A percentile compares a stretch with the other conserved stretches of the same genome.
Evolutionary conservation across 2,888 invertebrate genomes (phyloP).

Genomic region (Stomorhina lunata): DNA sequence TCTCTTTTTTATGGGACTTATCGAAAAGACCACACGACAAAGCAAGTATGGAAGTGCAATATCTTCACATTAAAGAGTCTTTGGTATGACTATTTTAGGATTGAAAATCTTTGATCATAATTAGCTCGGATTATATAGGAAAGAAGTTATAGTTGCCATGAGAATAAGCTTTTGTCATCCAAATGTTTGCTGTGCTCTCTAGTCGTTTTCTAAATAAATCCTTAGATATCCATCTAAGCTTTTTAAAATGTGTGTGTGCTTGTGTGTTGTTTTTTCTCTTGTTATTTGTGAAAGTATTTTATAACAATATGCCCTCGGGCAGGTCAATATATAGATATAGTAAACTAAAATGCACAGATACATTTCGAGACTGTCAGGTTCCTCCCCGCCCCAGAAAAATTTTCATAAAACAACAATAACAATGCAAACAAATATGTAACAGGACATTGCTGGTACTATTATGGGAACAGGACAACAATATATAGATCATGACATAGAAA

Average conservation of each 20-base stretch:
- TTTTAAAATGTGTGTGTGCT: background rate
- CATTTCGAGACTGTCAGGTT: background rate
- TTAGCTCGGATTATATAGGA: too few relatives aligned
- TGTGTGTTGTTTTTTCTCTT: slow-evolving; percentile 2
- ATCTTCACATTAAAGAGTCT: too few relatives aligned
- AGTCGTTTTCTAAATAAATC: background rate
- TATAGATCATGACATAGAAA: slow-evolving; percentile 38
- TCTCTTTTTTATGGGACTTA: too few relatives aligned
- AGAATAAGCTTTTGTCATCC: background rate
- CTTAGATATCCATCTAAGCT: background rate
- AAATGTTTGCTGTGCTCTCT: background rate
- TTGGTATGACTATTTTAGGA: too few relatives aligned
- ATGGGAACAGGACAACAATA: background rate
- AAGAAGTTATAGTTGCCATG: too few relatives aligned
- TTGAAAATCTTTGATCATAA: too few relatives aligned
- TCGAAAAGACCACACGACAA: too few relatives aligned
- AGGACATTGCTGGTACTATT: too few relatives aligned
- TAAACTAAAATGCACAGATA: slow-evolving; percentile 35
- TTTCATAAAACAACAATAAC: slow-evolving; percentile 37
- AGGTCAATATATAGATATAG: slow-evolving; percentile 47
- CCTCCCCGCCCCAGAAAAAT: background rate
- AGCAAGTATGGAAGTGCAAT: too few relatives aligned
- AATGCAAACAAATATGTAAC: background rate
- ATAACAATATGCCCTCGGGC: slow-evolving; percentile 54
- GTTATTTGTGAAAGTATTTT: slow-evolving; percentile 49